Evolutionary conservation across 2,888 invertebrate species (phyloP).

Genomic region (Trypoxylon attenuatum): DNA sequence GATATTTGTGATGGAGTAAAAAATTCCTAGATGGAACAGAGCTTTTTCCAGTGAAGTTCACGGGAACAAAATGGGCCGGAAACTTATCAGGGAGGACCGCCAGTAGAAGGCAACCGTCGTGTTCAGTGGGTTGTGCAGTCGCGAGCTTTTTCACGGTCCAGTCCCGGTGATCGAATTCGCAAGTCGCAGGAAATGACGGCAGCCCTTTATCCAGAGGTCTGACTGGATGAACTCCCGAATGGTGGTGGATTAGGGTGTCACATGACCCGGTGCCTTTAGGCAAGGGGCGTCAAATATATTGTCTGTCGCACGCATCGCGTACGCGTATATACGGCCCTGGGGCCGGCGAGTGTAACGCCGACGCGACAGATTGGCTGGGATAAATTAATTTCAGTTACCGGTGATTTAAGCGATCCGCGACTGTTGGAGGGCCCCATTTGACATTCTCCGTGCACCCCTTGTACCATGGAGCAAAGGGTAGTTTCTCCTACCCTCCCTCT

Average conservation of each 20-base stretch:
- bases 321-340: constrained; percentile 48
- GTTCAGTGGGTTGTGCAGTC: neutral
- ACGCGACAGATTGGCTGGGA: constrained; percentile 63
- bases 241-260: constrained; percentile 53
- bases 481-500: neutral
- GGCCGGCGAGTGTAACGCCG: constrained; percentile 54
- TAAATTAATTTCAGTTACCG: constrained; percentile 65
- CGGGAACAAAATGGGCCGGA: too few relatives aligned
- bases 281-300: constrained; percentile 56
- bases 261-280: constrained; percentile 32
- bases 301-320: constrained; percentile 63
- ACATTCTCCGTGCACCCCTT: constrained; percentile 45
- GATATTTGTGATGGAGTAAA: too few relatives aligned
- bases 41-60: too few relatives aligned
- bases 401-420: constrained; percentile 60
- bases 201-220: constrained; percentile 48
- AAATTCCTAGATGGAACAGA: too few relatives aligned
- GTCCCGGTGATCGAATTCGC: constrained; percentile 50
- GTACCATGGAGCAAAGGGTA: constrained; percentile 4
- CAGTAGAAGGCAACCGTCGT: neutral
- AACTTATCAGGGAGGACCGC: too few relatives aligned
- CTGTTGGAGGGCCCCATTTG: constrained; percentile 50
- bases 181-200: constrained; percentile 51
- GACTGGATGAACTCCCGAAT: constrained; percentile 54
- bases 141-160: constrained; percentile 41